Evolutionary conservation across 1,140 invertebrate genomes (phyloP), one percentile per base, ranked within the genome.

Genomic region (Drosophila bifasciata): DNA sequence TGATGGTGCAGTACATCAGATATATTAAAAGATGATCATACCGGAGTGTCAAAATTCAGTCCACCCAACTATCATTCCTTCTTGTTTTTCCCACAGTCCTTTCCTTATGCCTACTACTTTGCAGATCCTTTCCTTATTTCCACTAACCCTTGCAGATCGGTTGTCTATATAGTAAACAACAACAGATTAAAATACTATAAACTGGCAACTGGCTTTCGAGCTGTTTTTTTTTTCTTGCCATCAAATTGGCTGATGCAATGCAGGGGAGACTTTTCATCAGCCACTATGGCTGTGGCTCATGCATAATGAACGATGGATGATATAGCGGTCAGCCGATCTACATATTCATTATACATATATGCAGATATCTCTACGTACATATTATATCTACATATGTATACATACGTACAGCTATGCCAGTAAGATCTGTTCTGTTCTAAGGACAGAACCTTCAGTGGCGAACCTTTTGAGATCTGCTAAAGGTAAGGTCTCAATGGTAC

Each of bases 221-320:
- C 53, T 74, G 63, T 78, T 83, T 63, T 84, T 61, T 71, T 78
- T 83, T 63, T 84, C 64, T 71, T 50, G 48, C 45, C 44, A 43
- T 44, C 36, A 28, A 76, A 85, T 79, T 83, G 89, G 89, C 89
- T 90, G 89, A 90, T 90, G 89, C 89, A 90, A 90, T 90, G 71
- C 50, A 72, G 41, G 57, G 50, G 41, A 66, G 51, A 75, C 28
- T 76, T 90, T 90, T 85, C 89, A 83, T 89, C 79, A 90, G 69
- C 13, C 41, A 59, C 52, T 52, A 1, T 36, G 56, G 25, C 58
- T 52, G 3, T 36, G 56, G 25, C 58, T 53, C 49, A 74, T 74
- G 74, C 77, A 71, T 76, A 76, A 80, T 58, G 28, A 32, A 53
- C 36, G 41, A 16, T 60, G n/a, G 21, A 40, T 50, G 21, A 66